phyloP scores from a whole-genome alignment of 1,140 invertebrate genomes.

The Panagrolaimus sp. region DNA sequence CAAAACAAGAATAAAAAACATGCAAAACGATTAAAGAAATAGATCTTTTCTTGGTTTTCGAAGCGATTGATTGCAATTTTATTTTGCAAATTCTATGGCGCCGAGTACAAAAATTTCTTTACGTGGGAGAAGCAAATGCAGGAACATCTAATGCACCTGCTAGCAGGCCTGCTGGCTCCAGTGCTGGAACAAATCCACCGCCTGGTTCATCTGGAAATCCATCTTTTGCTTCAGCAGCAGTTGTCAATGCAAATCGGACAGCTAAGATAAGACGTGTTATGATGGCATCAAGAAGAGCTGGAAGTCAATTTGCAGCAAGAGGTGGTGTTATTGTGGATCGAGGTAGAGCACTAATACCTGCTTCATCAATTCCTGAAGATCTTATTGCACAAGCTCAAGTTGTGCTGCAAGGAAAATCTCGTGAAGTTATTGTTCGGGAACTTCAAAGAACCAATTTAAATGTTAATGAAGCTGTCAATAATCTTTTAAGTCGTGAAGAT shows the following conservation, averaged over 20 bases:
- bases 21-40: too few species aligned
- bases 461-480: conserved; percentile 98
- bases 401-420: conserved; percentile 90
- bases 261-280: conserved; percentile 52
- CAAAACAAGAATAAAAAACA: too few species aligned
- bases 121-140: neutral
- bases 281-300: conserved; percentile 35
- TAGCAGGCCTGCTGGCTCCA: too few species aligned
- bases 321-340: conserved; percentile 31
- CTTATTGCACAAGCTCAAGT: conserved; percentile 60
- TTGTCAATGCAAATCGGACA: conserved; percentile 42
- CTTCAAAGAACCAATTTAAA: conserved; percentile 84
- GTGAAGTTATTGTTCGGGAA: conserved; percentile 94
- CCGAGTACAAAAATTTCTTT: too few species aligned
- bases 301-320: conserved; percentile 22
- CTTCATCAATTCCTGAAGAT: conserved; percentile 62
- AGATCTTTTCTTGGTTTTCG: too few species aligned
- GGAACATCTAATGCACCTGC: neutral
- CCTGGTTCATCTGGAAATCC: neutral
- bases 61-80: too few species aligned
- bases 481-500: conserved; percentile 91
- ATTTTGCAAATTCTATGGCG: too few species aligned
- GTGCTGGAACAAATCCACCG: conserved; percentile 14
- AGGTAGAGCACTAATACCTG: conserved; percentile 60
- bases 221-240: conserved; percentile 13